These are phyloP conservation scores for Tolmerus cingulatus DNA, from an alignment of 2,888 invertebrate genomes.

Conservation along the genomic window DNA sequence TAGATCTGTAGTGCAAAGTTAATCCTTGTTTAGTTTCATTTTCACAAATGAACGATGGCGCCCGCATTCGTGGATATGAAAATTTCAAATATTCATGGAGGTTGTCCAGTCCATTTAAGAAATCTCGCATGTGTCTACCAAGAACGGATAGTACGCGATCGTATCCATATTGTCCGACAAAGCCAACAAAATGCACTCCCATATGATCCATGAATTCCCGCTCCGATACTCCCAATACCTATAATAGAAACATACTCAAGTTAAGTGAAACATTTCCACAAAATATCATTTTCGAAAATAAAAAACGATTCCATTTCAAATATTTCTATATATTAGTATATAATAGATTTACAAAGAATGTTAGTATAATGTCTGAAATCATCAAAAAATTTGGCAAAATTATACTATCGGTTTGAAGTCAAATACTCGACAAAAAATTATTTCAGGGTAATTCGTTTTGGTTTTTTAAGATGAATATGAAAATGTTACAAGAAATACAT, in stretches of 20 bases:
- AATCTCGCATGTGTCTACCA: slow-evolving; percentile 94
- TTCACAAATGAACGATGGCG: slow-evolving; percentile 97
- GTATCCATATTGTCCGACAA: slow-evolving; percentile 94
- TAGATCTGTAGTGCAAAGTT: slow-evolving; percentile 92
- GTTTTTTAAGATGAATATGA: too few relatives aligned
- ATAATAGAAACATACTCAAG: slow-evolving; percentile 48
- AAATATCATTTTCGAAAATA: too few relatives aligned
- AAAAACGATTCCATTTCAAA: too few relatives aligned
- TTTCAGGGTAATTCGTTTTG: too few relatives aligned
- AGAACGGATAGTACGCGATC: slow-evolving; percentile 89
- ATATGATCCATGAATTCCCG: slow-evolving; percentile 92
- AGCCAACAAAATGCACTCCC: slow-evolving; percentile 93
- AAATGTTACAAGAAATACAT: too few relatives aligned
- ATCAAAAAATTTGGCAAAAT: too few relatives aligned
- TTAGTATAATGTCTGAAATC: too few relatives aligned
- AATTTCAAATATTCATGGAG: slow-evolving; percentile 96
- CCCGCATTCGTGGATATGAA: slow-evolving; percentile 87
- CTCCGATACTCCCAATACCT: slow-evolving; percentile 88
- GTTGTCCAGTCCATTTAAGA: slow-evolving; percentile 94
- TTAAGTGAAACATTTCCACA: too few relatives aligned
- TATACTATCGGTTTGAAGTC: too few relatives aligned
- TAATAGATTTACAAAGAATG: too few relatives aligned
- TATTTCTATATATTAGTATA: too few relatives aligned
- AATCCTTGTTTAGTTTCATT: slow-evolving; percentile 92
- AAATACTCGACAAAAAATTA: too few relatives aligned